Percentiles rank a stretch among this genome's conserved stretches.
phyloP scores from a whole-genome alignment of 1,140 invertebrate genomes.

The Pemphigus obesinymphae region DNA sequence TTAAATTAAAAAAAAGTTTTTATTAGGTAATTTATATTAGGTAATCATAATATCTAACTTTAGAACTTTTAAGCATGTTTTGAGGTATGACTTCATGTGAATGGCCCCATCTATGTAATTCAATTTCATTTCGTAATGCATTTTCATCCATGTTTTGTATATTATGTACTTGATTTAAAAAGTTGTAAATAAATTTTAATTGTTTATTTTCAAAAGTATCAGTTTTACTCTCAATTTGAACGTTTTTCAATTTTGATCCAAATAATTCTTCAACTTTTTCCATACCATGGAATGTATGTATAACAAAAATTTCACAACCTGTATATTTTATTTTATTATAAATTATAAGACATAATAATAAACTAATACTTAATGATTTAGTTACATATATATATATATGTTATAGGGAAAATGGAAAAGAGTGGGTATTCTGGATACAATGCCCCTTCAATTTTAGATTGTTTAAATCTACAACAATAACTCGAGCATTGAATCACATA shows the following conservation, averaged over 20 bases:
- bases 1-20: not conserved
- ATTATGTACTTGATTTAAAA: slow-evolving; percentile 8
- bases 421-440: no score
- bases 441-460: no score
- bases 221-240: not conserved
- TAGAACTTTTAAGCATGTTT: not conserved
- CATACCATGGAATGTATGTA: not conserved
- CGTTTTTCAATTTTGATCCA: not conserved
- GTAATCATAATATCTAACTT: not conserved
- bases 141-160: not conserved
- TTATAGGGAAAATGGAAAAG: no score
- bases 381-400: not conserved
- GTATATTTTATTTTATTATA: not conserved
- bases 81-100: not conserved
- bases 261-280: slow-evolving; percentile 2
- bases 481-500: no score
- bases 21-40: not conserved
- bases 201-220: slow-evolving; percentile 8
- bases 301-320: not conserved
- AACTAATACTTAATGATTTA: not conserved
- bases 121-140: not conserved
- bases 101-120: not conserved
- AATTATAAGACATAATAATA: no score
- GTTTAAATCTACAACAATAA: no score
- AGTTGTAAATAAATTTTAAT: slow-evolving; percentile 20